Evolutionary conservation across 2,797 vertebrate genomes (phyloP).

Genomic region (Amniataba percoides): DNA sequence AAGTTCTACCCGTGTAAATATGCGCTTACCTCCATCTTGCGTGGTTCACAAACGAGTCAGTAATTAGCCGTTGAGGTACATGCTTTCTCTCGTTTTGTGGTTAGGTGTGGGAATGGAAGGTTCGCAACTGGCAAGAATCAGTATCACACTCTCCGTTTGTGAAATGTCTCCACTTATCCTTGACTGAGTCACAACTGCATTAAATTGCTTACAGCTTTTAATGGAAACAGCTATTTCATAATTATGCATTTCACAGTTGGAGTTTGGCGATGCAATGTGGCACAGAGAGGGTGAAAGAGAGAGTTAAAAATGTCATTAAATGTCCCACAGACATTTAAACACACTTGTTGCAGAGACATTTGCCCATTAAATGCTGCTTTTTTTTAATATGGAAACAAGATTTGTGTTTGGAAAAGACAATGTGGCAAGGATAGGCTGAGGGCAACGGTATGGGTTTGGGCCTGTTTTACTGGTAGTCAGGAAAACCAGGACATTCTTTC

Average conservation of each 20-base stretch:
- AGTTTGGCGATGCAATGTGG: constrained; percentile 65
- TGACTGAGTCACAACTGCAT: constrained; percentile 69
- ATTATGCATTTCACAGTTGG: constrained; percentile 81
- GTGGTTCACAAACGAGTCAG: constrained; percentile 63
- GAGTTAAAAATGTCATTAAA: constrained; percentile 81
- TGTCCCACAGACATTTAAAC: constrained; percentile 82
- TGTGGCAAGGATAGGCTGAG: constrained; percentile 41
- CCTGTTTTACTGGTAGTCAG: constrained; percentile 76
- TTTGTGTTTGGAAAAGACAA: constrained; percentile 76
- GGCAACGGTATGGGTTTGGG: constrained; percentile 50
- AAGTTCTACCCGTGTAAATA: constrained; percentile 64
- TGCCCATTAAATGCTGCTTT: constrained; percentile 79
- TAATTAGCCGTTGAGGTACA: constrained; percentile 74
- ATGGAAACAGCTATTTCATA: constrained; percentile 85
- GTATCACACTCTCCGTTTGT: constrained; percentile 65
- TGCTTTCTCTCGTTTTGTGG: constrained; percentile 74
- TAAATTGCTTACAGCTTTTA: constrained; percentile 82
- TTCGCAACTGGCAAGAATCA: constrained; percentile 60
- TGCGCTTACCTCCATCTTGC: constrained; percentile 47
- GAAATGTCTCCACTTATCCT: constrained; percentile 65
- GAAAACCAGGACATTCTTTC: constrained; percentile 80
- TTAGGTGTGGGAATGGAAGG: constrained; percentile 63
- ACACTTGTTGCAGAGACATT: constrained; percentile 80
- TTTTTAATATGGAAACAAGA: constrained; percentile 85
- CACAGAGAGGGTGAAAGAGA: constrained; percentile 61